Percentiles rank a stretch among this genome's conserved stretches.
phyloP scores from a whole-genome alignment of 2,888 invertebrate species.

The Escarpia spicata region DNA sequence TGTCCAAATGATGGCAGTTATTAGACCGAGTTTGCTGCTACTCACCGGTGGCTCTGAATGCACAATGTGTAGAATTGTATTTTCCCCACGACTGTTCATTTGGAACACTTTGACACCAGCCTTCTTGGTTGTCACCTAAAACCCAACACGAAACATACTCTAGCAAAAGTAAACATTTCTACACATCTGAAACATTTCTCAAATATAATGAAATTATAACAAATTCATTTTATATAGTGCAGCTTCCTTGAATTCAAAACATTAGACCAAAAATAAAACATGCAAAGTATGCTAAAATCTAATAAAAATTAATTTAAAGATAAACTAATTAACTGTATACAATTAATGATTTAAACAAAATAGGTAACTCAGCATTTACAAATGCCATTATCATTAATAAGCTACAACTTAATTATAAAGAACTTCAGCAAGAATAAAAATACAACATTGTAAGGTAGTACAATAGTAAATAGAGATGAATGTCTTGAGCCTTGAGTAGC shows the following conservation, averaged over 20 bases:
- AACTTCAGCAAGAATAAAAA: too few relatives aligned
- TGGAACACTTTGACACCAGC: conserved; percentile 89
- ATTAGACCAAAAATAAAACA: too few relatives aligned
- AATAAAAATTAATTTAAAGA: too few relatives aligned
- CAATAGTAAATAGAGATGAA: not conserved
- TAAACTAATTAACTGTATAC: too few relatives aligned
- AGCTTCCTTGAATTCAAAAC: too few relatives aligned
- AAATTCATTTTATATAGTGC: too few relatives aligned
- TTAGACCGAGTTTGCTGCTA: not conserved
- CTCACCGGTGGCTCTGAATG: conserved; percentile 42
- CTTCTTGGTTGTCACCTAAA: conserved; percentile 74
- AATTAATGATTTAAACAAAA: too few relatives aligned
- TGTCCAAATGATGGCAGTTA: not conserved
- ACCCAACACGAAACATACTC: conserved; percentile 22
- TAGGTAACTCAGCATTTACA: too few relatives aligned
- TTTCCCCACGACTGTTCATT: conserved; percentile 81
- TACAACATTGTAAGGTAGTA: not conserved
- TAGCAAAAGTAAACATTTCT: conserved; percentile 23
- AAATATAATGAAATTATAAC: too few relatives aligned
- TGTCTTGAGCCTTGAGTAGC: not conserved
- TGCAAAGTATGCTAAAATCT: too few relatives aligned
- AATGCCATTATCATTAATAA: too few relatives aligned
- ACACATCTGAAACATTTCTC: not conserved
- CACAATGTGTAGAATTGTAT: conserved; percentile 80
- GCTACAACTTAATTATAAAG: too few relatives aligned